Conservation (phyloP, 2,888 invertebrate genomes). For the Trissolcus brochymenae region DNA sequence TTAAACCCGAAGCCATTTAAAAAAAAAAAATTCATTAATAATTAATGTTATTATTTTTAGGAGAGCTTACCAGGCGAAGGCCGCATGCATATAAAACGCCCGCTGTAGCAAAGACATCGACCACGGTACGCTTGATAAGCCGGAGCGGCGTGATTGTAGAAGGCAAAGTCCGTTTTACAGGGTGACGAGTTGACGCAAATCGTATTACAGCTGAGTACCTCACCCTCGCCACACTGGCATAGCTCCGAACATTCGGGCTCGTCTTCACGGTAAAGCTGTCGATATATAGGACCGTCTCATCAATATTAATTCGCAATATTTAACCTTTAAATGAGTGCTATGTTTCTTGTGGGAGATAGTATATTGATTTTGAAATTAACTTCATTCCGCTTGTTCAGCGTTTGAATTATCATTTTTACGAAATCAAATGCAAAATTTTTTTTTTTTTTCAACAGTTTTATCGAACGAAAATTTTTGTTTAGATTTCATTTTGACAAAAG, state of each 20-base stretch:
- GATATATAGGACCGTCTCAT: slow-evolving; percentile 43
- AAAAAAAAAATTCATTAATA: slow-evolving; percentile 32
- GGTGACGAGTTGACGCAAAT: slow-evolving; percentile 92
- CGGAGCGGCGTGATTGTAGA: slow-evolving; percentile 93
- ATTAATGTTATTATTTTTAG: slow-evolving; percentile 40
- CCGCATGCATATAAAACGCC: slow-evolving; percentile 94
- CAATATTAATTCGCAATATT: slow-evolving; percentile 58
- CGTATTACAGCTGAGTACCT: slow-evolving; percentile 89
- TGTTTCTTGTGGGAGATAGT: slow-evolving; percentile 41
- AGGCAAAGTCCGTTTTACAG: slow-evolving; percentile 91
- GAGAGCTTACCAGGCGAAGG: slow-evolving; percentile 82
- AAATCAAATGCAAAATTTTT: slow-evolving; percentile 38
- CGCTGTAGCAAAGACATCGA: slow-evolving; percentile 93
- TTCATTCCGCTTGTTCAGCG: slow-evolving; percentile 23
- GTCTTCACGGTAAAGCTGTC: slow-evolving; percentile 87
- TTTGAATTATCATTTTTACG: slow-evolving; percentile 39
- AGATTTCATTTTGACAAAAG: not conserved
- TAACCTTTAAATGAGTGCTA: slow-evolving; percentile 54
- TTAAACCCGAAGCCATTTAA: slow-evolving; percentile 3
- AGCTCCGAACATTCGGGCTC: slow-evolving; percentile 94
- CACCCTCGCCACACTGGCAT: slow-evolving; percentile 88
- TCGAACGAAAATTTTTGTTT: not conserved
- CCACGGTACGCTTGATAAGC: slow-evolving; percentile 93
- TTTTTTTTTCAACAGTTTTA: not conserved
- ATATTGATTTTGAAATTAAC: slow-evolving; percentile 56